These are phyloP conservation scores for Probosciger aterrimus DNA, from an alignment of 2,113 vertebrate genomes.

Conservation along the genomic window DNA sequence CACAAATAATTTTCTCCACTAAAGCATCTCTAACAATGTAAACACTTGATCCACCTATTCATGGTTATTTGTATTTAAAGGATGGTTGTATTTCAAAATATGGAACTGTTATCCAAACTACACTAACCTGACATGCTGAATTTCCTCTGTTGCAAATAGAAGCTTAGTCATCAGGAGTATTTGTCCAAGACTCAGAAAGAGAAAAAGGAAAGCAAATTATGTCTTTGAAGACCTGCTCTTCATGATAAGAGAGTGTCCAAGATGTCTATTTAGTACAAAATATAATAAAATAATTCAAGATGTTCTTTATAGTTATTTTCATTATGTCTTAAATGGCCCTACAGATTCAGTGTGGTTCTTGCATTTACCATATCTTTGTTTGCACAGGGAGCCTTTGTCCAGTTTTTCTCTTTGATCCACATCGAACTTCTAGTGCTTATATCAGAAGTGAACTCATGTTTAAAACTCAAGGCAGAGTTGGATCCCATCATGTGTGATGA, in stretches of 20 bases:
- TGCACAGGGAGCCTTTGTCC: not conserved
- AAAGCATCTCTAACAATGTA: not conserved
- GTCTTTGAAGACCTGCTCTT: not conserved
- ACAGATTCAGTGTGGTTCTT: not conserved
- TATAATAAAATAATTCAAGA: not conserved
- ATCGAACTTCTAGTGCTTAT: not conserved
- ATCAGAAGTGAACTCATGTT: not conserved
- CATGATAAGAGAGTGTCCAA: not conserved
- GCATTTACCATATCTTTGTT: not conserved
- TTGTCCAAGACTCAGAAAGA: not conserved
- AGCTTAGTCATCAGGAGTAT: not conserved
- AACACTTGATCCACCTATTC: not conserved
- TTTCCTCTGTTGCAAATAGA: not conserved
- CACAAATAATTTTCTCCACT: not conserved
- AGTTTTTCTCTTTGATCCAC: not conserved
- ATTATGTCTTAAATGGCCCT: not conserved
- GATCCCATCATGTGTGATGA: not conserved
- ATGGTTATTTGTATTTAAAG: not conserved
- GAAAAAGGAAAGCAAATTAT: not conserved
- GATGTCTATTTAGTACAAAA: not conserved
- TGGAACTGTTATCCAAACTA: not conserved
- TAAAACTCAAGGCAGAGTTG: not conserved
- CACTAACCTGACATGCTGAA: not conserved
- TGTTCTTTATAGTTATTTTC: not conserved
- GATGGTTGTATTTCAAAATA: not conserved